Percentiles rank a stretch among this genome's conserved stretches.
These are phyloP conservation scores for Nebria salina DNA, from an alignment of 2,888 invertebrate species.

Conservation along the genomic window DNA sequence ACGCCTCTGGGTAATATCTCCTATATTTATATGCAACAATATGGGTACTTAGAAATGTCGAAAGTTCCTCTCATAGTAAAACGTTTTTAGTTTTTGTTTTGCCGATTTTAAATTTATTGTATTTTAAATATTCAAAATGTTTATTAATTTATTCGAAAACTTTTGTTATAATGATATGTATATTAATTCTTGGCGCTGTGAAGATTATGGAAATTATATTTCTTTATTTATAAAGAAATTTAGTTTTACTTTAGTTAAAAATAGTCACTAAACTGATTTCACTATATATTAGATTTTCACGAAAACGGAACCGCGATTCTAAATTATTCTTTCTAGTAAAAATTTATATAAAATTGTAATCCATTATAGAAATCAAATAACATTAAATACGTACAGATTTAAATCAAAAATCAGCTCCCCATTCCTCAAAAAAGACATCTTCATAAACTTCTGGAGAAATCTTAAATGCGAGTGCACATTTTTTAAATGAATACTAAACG, in stretches of 20 bases:
- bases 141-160: not conserved
- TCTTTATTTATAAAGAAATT: conserved; percentile 16
- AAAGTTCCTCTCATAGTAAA: not conserved
- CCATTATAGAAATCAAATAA: no score
- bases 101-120: not conserved
- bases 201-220: conserved; percentile 17
- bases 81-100: not conserved
- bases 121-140: not conserved
- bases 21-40: conserved; percentile 12
- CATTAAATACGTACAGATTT: no score
- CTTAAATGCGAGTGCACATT: no score
- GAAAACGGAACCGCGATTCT: not conserved
- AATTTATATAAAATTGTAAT: no score
- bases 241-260: not conserved
- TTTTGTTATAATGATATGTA: conserved; percentile 2
- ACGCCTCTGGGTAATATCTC: conserved; percentile 15
- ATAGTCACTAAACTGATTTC: not conserved
- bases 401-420: no score
- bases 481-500: no score
- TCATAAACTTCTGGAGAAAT: no score
- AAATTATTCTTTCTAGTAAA: not conserved
- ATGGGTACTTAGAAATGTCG: not conserved
- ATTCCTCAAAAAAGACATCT: no score
- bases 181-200: not conserved
- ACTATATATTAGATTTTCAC: not conserved